A percentile compares a stretch with the other conserved stretches of the same genome.
Conservation (phyloP, 35 echinoderm and acorn worm species). For the Eucidaris tribuloides region DNA sequence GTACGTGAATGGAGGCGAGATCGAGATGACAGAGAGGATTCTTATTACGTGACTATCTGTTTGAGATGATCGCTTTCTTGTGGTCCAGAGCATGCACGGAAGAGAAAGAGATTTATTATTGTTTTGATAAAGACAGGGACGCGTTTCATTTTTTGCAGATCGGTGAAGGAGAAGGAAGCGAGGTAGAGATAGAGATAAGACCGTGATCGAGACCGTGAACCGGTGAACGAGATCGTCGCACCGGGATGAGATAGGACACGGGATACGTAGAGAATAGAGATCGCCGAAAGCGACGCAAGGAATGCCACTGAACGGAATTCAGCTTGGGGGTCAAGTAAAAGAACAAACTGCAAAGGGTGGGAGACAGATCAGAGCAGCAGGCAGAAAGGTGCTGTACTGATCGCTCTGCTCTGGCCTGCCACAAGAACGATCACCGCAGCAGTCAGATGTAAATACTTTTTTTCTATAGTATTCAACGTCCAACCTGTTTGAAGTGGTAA, state of each 20-base stretch:
- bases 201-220: slow-evolving; percentile 51
- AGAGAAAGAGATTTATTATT: too few species aligned
- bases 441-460: background rate
- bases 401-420: slow-evolving; percentile 11
- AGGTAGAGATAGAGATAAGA: slow-evolving; percentile 58
- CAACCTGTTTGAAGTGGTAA: background rate
- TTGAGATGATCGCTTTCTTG: slow-evolving; percentile 34
- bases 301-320: background rate
- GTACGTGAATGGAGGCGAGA: slow-evolving; percentile 50
- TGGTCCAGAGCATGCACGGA: slow-evolving; percentile 30
- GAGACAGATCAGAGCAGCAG: background rate
- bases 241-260: background rate
- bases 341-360: background rate
- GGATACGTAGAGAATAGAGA: slow-evolving; percentile 59
- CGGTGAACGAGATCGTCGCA: slow-evolving; percentile 65
- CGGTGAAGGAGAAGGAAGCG: slow-evolving; percentile 48
- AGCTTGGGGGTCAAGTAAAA: background rate
- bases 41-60: slow-evolving; percentile 24
- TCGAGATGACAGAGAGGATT: slow-evolving; percentile 32
- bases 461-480: background rate
- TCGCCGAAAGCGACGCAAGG: slow-evolving; percentile 33
- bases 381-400: slow-evolving; percentile 1
- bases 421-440: background rate
- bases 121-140: slow-evolving; percentile 28
- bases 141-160: background rate